Conservation (phyloP, 2,888 invertebrate species). For the Synanthedon myopaeformis region DNA sequence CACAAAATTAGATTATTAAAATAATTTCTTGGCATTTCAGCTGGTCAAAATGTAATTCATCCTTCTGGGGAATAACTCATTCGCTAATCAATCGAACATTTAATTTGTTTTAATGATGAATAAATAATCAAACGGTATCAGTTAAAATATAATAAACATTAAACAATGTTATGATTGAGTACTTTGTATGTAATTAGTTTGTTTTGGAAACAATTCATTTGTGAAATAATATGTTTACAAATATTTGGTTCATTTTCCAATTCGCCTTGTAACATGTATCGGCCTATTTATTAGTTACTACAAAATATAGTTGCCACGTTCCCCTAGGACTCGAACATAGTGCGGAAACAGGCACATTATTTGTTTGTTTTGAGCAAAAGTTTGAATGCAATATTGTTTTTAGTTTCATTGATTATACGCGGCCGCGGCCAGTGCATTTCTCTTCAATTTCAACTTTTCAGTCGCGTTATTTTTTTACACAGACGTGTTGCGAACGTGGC, state of each 20-base stretch:
- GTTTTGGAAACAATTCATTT: too few species aligned
- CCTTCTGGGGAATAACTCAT: too few species aligned
- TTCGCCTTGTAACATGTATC: background rate
- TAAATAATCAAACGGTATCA: too few species aligned
- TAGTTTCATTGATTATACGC: background rate
- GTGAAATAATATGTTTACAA: too few species aligned
- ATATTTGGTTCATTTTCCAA: background rate
- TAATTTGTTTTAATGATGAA: too few species aligned
- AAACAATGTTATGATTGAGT: too few species aligned
- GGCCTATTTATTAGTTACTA: background rate
- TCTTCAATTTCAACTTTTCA: background rate
- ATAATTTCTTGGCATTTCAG: too few species aligned
- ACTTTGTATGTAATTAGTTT: too few species aligned
- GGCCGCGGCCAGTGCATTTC: background rate
- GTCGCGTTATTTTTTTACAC: background rate
- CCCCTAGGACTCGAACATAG: background rate
- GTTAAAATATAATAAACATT: too few species aligned
- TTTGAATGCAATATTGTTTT: background rate
- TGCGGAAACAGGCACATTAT: background rate
- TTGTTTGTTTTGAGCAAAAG: background rate
- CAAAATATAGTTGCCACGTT: background rate
- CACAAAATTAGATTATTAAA: too few species aligned
- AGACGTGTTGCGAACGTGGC: background rate
- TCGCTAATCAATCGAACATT: too few species aligned
- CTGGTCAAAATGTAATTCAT: too few species aligned